These are phyloP conservation scores for Noctilio leporinus DNA, from an alignment of 2,113 vertebrate genomes.

Conservation along the genomic window DNA sequence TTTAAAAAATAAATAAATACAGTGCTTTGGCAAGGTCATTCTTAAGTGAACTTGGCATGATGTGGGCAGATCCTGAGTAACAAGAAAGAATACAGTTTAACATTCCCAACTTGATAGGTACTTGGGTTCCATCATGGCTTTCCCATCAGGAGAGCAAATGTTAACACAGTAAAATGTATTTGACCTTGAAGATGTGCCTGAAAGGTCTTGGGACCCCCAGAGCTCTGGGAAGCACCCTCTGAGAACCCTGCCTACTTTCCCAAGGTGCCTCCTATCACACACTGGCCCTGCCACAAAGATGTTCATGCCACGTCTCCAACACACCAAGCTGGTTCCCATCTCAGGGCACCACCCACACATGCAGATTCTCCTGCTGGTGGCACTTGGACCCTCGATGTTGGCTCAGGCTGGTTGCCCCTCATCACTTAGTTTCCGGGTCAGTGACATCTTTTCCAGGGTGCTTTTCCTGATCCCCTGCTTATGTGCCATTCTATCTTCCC, in stretches of 20 bases:
- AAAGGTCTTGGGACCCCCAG: not conserved
- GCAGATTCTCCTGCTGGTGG: not conserved
- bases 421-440: not conserved
- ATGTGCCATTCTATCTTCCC: not conserved
- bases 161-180: not conserved
- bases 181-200: not conserved
- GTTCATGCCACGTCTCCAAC: not conserved
- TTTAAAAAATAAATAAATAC: too few species aligned
- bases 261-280: not conserved
- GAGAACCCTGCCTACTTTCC: not conserved
- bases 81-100: not conserved
- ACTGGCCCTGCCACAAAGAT: not conserved
- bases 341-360: fast-evolving
- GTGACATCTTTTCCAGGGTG: not conserved
- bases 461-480: not conserved
- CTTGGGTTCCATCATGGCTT: not conserved
- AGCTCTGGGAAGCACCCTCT: not conserved
- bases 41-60: not conserved
- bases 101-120: not conserved
- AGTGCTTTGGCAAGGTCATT: not conserved
- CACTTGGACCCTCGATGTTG: not conserved
- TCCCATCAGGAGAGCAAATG: not conserved
- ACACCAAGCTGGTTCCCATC: not conserved
- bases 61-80: not conserved
- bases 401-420: not conserved